Evolutionary conservation across 2,113 vertebrate genomes (phyloP).

Genomic region (Corynorhinus townsendii): DNA sequence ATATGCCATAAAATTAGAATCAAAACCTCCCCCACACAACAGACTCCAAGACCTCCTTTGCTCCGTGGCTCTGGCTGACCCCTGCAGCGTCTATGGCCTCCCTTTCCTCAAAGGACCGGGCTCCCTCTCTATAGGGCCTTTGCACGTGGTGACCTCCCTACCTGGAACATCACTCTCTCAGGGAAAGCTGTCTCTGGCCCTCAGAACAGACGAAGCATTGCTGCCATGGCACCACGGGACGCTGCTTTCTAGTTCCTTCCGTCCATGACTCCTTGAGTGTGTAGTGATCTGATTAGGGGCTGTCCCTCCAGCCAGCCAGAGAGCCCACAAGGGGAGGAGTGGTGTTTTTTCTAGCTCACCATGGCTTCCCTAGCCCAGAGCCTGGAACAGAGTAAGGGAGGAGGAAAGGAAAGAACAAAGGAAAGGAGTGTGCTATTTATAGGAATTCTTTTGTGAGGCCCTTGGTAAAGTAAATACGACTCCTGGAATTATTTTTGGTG

Average conservation of each 20-base stretch:
- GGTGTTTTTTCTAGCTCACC: background rate
- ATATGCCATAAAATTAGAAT: constrained; percentile 20
- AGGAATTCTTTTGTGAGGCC: background rate
- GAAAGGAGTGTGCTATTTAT: background rate
- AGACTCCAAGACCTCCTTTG: background rate
- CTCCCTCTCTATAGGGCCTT: background rate
- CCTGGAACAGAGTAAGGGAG: background rate
- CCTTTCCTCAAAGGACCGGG: background rate
- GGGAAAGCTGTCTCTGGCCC: background rate
- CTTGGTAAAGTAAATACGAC: constrained; percentile 21
- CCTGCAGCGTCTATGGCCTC: background rate
- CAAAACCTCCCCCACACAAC: background rate
- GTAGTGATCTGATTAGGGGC: background rate
- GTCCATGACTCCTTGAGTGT: background rate
- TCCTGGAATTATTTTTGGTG: constrained; percentile 20
- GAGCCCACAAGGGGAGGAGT: background rate
- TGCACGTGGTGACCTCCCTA: background rate
- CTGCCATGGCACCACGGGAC: background rate
- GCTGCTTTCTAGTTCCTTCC: background rate
- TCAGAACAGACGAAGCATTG: background rate
- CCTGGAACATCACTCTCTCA: background rate
- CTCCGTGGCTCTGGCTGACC: background rate
- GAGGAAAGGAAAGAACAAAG: background rate
- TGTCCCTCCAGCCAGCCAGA: background rate
- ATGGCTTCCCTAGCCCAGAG: background rate